phyloP scores from a whole-genome alignment of 2,113 vertebrate genomes.

The Alligator sinensis region DNA sequence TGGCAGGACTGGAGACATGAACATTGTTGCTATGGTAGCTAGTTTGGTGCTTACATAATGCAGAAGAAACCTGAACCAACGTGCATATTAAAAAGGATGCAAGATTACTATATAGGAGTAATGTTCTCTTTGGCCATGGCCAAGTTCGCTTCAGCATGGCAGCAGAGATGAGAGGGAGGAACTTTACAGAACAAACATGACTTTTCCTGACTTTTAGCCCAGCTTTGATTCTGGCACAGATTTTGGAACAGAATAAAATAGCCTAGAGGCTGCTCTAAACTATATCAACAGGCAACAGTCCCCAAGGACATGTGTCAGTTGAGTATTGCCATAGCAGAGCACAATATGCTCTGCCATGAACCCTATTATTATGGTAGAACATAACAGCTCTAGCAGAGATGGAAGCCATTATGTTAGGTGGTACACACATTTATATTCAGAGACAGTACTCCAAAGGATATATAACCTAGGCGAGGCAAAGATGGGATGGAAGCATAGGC shows the following conservation, averaged over 20 bases:
- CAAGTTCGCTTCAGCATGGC: neutral
- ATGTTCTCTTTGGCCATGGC: neutral
- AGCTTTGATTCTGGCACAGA: neutral
- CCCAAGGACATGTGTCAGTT: neutral
- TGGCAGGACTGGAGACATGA: neutral
- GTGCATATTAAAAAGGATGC: fast-evolving
- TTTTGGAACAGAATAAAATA: neutral
- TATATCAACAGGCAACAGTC: neutral
- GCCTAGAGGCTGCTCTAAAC: neutral
- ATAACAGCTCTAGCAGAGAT: neutral
- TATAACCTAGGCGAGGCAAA: neutral
- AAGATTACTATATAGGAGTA: neutral
- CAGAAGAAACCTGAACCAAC: neutral
- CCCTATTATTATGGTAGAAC: neutral
- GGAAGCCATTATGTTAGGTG: neutral
- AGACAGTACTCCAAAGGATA: neutral
- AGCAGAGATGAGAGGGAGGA: neutral
- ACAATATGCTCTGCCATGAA: neutral
- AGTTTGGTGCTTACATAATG: neutral
- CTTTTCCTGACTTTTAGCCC: neutral
- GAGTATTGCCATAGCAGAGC: neutral
- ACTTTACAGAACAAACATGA: neutral
- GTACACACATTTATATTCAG: neutral
- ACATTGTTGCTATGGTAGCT: neutral
- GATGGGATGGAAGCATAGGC: neutral